These are phyloP conservation scores for Nudaria mundana DNA, from an alignment of 2,888 invertebrate genomes.

Conservation along the genomic window DNA sequence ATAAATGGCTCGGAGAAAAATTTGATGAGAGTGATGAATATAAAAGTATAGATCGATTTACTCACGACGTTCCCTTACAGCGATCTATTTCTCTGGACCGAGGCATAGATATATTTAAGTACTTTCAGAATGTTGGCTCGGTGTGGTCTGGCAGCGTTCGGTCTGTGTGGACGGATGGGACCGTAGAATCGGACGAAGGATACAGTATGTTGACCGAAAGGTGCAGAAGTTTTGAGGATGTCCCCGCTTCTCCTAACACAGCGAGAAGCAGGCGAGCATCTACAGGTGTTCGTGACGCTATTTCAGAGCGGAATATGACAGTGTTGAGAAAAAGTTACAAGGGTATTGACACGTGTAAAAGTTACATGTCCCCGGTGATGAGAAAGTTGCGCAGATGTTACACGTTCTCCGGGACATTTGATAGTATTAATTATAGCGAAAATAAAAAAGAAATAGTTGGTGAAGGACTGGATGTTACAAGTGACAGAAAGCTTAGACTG, in stretches of 20 bases:
- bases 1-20: slow-evolving; percentile 61
- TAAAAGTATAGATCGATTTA: slow-evolving; percentile 44
- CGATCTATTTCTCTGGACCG: slow-evolving; percentile 66
- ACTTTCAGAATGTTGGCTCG: slow-evolving; percentile 55
- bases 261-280: slow-evolving; percentile 71
- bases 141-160: slow-evolving; percentile 51
- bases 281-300: slow-evolving; percentile 43
- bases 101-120: slow-evolving; percentile 61
- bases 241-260: slow-evolving; percentile 60
- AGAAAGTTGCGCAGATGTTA: slow-evolving; percentile 59
- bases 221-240: slow-evolving; percentile 67
- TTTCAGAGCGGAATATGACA: slow-evolving; percentile 43
- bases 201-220: slow-evolving; percentile 40
- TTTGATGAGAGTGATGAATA: slow-evolving; percentile 48
- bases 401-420: slow-evolving; percentile 51
- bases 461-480: slow-evolving; percentile 11
- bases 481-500: slow-evolving; percentile 5
- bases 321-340: slow-evolving; percentile 60
- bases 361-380: slow-evolving; percentile 53
- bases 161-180: slow-evolving; percentile 61
- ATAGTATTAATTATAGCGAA: slow-evolving; percentile 37
- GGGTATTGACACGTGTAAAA: slow-evolving; percentile 45
- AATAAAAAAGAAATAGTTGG: slow-evolving; percentile 26
- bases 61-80: slow-evolving; percentile 58
- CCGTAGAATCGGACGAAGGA: slow-evolving; percentile 48